Evolutionary conservation across 2,888 invertebrate genomes (phyloP).

Genomic region (Globia sparganii): DNA sequence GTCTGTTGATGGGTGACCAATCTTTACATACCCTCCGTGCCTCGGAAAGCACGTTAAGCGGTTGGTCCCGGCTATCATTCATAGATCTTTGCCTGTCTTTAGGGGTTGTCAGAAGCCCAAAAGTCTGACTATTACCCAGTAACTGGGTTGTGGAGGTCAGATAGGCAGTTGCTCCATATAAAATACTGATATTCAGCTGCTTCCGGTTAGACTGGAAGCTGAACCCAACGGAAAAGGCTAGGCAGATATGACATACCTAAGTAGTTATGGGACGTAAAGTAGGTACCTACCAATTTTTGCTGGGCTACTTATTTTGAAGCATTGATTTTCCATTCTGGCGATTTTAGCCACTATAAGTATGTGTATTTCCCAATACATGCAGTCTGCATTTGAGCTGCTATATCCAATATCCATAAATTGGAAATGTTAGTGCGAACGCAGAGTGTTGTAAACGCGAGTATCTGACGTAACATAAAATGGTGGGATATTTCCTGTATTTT

Average conservation of each 20-base stretch:
- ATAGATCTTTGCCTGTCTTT: too few relatives aligned
- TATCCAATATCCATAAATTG: slow-evolving; percentile 32
- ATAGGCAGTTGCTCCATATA: too few relatives aligned
- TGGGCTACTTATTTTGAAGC: background rate
- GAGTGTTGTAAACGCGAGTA: background rate
- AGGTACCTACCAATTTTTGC: background rate
- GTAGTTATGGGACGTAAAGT: background rate
- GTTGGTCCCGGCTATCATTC: background rate
- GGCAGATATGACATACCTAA: background rate
- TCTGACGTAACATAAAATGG: background rate
- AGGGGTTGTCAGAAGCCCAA: too few relatives aligned
- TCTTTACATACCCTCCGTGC: too few relatives aligned
- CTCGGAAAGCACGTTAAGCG: background rate
- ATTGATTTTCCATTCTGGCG: background rate
- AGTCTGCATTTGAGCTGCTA: slow-evolving; percentile 2
- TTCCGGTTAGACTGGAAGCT: too few relatives aligned
- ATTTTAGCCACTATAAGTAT: background rate
- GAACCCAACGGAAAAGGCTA: too few relatives aligned
- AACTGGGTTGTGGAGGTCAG: too few relatives aligned
- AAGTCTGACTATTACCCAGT: background rate
- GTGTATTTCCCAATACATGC: slow-evolving; percentile 1
- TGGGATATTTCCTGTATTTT: slow-evolving; percentile 6
- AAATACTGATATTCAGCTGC: too few relatives aligned
- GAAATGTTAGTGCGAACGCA: background rate
- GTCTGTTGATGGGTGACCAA: background rate